These are phyloP conservation scores for Acleris emargana DNA, from an alignment of 2,888 invertebrate species.

Conservation along the genomic window DNA sequence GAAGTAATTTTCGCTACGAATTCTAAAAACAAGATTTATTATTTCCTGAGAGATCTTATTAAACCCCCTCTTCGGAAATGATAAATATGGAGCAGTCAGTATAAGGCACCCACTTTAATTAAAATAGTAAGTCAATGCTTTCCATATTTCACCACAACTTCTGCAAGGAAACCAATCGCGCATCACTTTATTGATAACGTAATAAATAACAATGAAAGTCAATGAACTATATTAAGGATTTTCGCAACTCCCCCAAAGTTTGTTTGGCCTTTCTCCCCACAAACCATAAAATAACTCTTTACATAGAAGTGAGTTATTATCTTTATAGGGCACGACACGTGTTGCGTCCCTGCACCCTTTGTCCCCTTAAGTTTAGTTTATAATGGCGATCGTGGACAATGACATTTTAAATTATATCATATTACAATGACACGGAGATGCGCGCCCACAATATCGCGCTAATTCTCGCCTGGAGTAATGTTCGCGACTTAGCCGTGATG, in stretches of 20 bases:
- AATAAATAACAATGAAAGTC: slow-evolving; percentile 31
- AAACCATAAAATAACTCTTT: slow-evolving; percentile 35
- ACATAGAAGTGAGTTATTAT: slow-evolving; percentile 43
- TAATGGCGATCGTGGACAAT: slow-evolving; percentile 64
- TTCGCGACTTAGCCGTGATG: slow-evolving; percentile 55
- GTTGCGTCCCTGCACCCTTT: slow-evolving; percentile 69
- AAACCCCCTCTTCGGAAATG: slow-evolving; percentile 8
- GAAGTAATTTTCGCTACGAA: slow-evolving; percentile 8
- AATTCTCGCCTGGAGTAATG: slow-evolving; percentile 58
- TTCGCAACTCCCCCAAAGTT: slow-evolving; percentile 15
- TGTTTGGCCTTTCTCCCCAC: slow-evolving; percentile 17
- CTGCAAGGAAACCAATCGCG: slow-evolving; percentile 1
- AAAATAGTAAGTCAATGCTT: slow-evolving; percentile 13
- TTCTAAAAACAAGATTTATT: slow-evolving; percentile 15
- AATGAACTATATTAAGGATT: slow-evolving; percentile 19
- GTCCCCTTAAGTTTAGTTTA: slow-evolving; percentile 62
- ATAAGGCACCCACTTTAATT: slow-evolving; percentile 18
- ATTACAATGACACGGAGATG: slow-evolving; percentile 50
- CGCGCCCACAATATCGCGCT: slow-evolving; percentile 61
- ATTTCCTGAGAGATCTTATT: slow-evolving; percentile 18
- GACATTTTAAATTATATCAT: slow-evolving; percentile 76
- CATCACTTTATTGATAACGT: slow-evolving; percentile 25
- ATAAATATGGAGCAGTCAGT: slow-evolving; percentile 3
- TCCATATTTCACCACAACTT: slow-evolving; percentile 20
- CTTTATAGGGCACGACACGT: slow-evolving; percentile 58